Percentiles rank a stretch among this genome's conserved stretches.
phyloP scores from a whole-genome alignment of 2,797 vertebrate species.

The Acanthis flammea region DNA sequence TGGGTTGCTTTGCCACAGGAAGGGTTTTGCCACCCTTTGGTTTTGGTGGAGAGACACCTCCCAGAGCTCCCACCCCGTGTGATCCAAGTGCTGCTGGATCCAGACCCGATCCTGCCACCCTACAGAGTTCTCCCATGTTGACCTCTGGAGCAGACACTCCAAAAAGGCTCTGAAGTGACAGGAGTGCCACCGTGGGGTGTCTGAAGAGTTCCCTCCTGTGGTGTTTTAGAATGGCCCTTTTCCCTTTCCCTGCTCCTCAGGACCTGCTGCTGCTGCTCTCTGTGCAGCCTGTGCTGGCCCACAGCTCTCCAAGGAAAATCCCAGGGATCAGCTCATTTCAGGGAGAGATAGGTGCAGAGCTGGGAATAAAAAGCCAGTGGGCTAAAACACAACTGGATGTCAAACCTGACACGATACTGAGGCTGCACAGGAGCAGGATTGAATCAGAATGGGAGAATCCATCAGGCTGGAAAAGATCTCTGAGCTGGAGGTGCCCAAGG shows the following conservation, averaged over 20 bases:
- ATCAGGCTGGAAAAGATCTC: background rate
- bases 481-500: background rate
- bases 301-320: background rate
- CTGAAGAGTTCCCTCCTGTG: background rate
- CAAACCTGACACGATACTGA: background rate
- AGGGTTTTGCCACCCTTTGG: background rate
- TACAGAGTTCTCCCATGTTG: accelerated
- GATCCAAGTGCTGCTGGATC: background rate
- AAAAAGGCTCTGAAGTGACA: background rate
- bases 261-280: background rate
- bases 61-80: accelerated
- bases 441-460: background rate
- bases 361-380: background rate
- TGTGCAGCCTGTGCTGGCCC: background rate
- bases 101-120: background rate
- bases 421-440: background rate
- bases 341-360: background rate
- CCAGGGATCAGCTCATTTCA: background rate
- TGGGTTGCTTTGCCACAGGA: background rate
- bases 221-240: background rate
- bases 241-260: background rate
- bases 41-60: background rate
- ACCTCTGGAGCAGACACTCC: background rate
- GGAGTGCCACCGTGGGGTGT: too few species aligned
- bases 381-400: background rate